These are phyloP conservation scores for Chamaetylas fuelleborni DNA, from an alignment of 2,113 vertebrate species.

Conservation along the genomic window DNA sequence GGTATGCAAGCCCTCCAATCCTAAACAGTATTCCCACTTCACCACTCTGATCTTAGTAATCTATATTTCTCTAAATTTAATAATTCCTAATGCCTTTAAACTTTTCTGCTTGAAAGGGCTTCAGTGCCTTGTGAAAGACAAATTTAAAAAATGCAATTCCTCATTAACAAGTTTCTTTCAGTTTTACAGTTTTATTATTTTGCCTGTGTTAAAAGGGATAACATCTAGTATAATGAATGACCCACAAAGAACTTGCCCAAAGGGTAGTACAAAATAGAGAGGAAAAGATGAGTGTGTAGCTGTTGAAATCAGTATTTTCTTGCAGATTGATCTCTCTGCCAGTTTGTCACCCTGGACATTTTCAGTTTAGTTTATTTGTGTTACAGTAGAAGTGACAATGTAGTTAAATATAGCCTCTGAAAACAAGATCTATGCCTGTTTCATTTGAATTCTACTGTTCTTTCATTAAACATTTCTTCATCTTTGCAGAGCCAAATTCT, in stretches of 20 bases:
- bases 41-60: neutral
- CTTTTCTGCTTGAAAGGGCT: neutral
- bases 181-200: neutral
- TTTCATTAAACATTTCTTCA: slow-evolving; percentile 84
- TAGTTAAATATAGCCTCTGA: slow-evolving; percentile 74
- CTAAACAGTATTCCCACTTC: neutral
- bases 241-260: neutral
- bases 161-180: neutral
- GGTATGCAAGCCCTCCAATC: slow-evolving; percentile 11
- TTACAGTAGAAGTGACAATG: slow-evolving; percentile 73
- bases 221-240: neutral
- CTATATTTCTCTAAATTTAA: slow-evolving; percentile 6
- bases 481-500: slow-evolving; percentile 78
- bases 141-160: neutral
- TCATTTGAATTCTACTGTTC: slow-evolving; percentile 78
- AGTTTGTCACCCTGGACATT: slow-evolving; percentile 28
- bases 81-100: neutral
- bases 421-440: slow-evolving; percentile 71
- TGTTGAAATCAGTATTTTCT: slow-evolving; percentile 62
- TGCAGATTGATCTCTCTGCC: slow-evolving; percentile 17
- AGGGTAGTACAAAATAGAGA: neutral
- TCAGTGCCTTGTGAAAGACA: neutral
- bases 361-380: slow-evolving; percentile 77
- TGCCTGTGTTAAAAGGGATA: neutral
- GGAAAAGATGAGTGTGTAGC: slow-evolving; percentile 37